Evolutionary conservation across 2,888 invertebrate genomes (phyloP).

Genomic region (Bibio marci): DNA sequence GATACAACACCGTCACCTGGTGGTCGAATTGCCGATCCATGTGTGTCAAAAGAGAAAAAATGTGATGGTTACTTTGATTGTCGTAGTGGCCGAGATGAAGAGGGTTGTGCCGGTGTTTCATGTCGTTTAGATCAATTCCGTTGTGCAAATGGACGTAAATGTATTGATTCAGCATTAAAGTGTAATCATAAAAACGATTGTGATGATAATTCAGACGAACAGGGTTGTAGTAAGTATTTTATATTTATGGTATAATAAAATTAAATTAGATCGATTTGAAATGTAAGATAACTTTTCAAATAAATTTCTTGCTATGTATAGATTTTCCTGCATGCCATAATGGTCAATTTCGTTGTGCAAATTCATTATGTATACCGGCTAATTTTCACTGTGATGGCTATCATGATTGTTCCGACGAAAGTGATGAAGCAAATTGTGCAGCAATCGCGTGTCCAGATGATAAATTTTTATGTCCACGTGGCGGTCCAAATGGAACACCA

Average conservation of each 20-base stretch:
- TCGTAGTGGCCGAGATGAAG: conserved; percentile 65
- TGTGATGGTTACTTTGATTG: conserved; percentile 87
- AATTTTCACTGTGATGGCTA: conserved; percentile 67
- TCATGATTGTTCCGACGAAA: conserved; percentile 81
- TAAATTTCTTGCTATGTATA: conserved; percentile 19
- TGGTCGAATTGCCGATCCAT: conserved; percentile 46
- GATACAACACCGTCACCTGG: conserved; percentile 30
- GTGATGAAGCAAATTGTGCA: conserved; percentile 77
- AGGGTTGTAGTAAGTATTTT: conserved; percentile 69
- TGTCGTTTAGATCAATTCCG: conserved; percentile 76
- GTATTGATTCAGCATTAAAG: conserved; percentile 56
- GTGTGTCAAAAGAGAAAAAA: conserved; percentile 72
- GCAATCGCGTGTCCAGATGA: conserved; percentile 75
- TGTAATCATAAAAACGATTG: conserved; percentile 87
- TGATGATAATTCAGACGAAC: conserved; percentile 80
- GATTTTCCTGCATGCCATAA: conserved; percentile 78
- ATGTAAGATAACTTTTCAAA: no score
- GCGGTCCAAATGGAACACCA: conserved; percentile 50
- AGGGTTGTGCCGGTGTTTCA: conserved; percentile 48
- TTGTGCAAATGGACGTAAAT: conserved; percentile 62
- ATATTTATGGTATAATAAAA: not conserved
- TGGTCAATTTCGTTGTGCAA: conserved; percentile 84
- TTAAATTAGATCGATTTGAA: no score
- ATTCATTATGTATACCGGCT: conserved; percentile 81
- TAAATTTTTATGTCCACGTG: conserved; percentile 77